Conservation (phyloP, 2,797 vertebrate species). For the Dryobates pubescens region DNA sequence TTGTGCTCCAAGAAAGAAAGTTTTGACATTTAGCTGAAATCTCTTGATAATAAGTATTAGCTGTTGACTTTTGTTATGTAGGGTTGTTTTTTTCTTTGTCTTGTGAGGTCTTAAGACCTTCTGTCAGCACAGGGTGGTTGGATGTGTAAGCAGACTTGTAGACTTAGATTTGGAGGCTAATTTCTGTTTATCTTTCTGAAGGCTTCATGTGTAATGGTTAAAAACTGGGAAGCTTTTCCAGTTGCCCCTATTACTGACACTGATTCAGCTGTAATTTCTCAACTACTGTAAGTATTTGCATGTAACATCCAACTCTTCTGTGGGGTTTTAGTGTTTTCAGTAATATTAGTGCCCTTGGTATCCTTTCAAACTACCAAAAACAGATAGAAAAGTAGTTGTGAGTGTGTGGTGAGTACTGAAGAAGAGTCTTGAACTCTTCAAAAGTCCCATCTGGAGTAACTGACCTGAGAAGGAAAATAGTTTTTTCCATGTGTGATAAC, state of each 20-base stretch:
- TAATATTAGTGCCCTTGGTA: background rate
- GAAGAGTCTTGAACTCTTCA: background rate
- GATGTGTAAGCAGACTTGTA: background rate
- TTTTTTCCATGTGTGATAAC: background rate
- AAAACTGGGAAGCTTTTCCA: background rate
- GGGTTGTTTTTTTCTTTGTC: background rate
- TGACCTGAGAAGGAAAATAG: background rate
- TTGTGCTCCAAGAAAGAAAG: background rate
- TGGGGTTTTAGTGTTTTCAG: background rate
- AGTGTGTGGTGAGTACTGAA: background rate
- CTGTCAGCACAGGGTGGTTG: background rate
- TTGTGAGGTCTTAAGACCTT: background rate
- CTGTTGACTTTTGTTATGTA: background rate
- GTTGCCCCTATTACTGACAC: background rate
- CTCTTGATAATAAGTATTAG: background rate
- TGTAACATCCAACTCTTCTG: background rate
- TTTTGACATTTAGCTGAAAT: background rate
- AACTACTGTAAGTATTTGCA: background rate
- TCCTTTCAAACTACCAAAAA: background rate
- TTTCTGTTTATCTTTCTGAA: background rate
- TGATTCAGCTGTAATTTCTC: background rate
- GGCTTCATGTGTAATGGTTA: background rate
- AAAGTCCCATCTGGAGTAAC: background rate
- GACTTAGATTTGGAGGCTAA: background rate
- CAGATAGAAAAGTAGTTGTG: background rate